A percentile compares a stretch with the other conserved stretches of the same genome.
Evolutionary conservation across 2,888 invertebrate species (phyloP).

Genomic region (Hemaris fuciformis): DNA sequence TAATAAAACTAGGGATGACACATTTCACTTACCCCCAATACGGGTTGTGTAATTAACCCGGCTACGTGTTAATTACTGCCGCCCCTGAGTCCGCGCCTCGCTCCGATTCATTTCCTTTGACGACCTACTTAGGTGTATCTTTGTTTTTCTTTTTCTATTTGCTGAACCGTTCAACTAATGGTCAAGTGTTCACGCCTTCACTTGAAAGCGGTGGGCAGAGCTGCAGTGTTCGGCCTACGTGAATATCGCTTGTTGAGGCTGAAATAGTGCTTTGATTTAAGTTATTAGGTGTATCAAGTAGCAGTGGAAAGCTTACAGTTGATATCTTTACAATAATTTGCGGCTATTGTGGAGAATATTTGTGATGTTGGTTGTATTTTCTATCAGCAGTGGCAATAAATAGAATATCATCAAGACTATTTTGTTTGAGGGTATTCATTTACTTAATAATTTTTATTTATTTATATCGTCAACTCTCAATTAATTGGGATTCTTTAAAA

Average conservation of each 20-base stretch:
- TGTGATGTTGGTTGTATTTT: neutral
- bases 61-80: conserved; percentile 66
- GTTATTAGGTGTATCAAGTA: neutral
- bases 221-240: neutral
- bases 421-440: too few species aligned
- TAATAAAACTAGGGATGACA: conserved; percentile 48
- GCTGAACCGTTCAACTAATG: neutral
- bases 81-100: conserved; percentile 41
- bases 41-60: conserved; percentile 63
- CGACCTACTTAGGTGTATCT: conserved; percentile 36
- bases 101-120: conserved; percentile 59
- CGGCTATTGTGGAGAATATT: too few species aligned
- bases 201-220: neutral
- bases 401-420: too few species aligned
- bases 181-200: neutral
- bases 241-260: neutral
- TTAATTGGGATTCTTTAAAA: too few species aligned
- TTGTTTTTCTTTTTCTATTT: conserved; percentile 46
- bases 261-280: neutral
- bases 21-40: conserved; percentile 67
- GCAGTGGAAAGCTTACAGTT: too few species aligned
- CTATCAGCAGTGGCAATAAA: neutral
- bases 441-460: too few species aligned
- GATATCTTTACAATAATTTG: too few species aligned
- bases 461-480: too few species aligned